phyloP scores from a whole-genome alignment of 2,797 vertebrate genomes.

The Rachycentron canadum region DNA sequence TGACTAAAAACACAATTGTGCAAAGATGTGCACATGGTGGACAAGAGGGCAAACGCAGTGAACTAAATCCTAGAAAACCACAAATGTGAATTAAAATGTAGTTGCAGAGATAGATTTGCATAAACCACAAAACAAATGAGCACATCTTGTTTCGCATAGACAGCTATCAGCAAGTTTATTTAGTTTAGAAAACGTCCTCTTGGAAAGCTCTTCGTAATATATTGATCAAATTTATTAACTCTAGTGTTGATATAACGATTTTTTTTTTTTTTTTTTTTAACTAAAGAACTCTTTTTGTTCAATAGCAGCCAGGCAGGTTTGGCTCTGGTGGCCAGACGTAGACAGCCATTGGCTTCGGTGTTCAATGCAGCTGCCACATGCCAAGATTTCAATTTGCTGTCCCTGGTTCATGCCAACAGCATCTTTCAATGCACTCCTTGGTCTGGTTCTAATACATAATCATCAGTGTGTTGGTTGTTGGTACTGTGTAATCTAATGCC shows the following conservation, averaged over 20 bases:
- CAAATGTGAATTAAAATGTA: conserved; percentile 18
- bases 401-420: conserved; percentile 18
- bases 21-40: conserved; percentile 38
- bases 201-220: conserved; percentile 3
- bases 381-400: conserved; percentile 30
- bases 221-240: neutral
- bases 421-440: neutral
- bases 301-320: conserved; percentile 17
- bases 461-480: conserved; percentile 13
- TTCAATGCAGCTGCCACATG: conserved; percentile 8
- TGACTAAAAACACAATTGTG: conserved; percentile 38
- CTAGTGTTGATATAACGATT: neutral
- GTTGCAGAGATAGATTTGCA: conserved; percentile 19
- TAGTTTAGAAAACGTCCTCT: neutral
- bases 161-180: neutral
- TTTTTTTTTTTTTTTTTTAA: neutral
- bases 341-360: conserved; percentile 10
- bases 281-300: neutral
- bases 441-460: conserved; percentile 39
- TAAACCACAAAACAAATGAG: conserved; percentile 29
- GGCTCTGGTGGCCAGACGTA: neutral
- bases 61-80: conserved; percentile 42
- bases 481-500: conserved; percentile 13
- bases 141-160: neutral
- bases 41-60: conserved; percentile 17